Conservation (phyloP, 1,140 invertebrate species). For the Drosophila prosaltans region DNA sequence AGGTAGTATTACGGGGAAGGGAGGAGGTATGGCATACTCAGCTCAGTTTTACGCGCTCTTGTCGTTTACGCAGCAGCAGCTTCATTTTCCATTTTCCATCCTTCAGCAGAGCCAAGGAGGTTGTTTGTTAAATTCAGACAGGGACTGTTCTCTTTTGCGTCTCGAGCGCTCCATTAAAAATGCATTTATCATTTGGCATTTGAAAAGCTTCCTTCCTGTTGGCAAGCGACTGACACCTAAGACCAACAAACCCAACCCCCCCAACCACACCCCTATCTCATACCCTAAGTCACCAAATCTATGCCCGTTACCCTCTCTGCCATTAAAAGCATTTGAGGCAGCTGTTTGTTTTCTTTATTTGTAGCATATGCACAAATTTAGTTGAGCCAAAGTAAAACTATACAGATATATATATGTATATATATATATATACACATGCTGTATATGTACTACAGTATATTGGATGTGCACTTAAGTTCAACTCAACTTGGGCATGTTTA, state of each 20-base stretch:
- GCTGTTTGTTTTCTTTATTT: conserved; percentile 3
- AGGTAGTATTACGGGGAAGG: not conserved
- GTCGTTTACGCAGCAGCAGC: conserved; percentile 42
- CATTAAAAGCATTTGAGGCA: not conserved
- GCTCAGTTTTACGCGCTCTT: conserved; percentile 43
- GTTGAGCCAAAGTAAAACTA: conserved; percentile 55
- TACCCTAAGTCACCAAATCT: not conserved
- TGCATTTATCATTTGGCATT: conserved; percentile 80
- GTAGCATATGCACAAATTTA: conserved; percentile 5
- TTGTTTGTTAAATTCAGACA: conserved; percentile 58
- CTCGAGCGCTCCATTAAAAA: conserved; percentile 72
- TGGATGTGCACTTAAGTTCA: conserved; percentile 45
- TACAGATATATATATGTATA: conserved; percentile 13
- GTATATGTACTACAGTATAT: not conserved
- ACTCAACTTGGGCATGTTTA: conserved; percentile 74
- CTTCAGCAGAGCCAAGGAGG: conserved; percentile 53
- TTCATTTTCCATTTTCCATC: conserved; percentile 14
- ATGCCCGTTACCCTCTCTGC: not conserved
- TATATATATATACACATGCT: not conserved
- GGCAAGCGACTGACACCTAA: conserved; percentile 56
- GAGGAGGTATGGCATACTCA: conserved; percentile 6
- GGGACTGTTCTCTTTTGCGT: conserved; percentile 20
- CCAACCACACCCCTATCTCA: not conserved
- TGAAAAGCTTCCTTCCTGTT: conserved; percentile 76
- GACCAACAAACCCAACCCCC: conserved; percentile 26